Conservation (phyloP, 1,140 invertebrate genomes). For the Drosophila bocki region DNA sequence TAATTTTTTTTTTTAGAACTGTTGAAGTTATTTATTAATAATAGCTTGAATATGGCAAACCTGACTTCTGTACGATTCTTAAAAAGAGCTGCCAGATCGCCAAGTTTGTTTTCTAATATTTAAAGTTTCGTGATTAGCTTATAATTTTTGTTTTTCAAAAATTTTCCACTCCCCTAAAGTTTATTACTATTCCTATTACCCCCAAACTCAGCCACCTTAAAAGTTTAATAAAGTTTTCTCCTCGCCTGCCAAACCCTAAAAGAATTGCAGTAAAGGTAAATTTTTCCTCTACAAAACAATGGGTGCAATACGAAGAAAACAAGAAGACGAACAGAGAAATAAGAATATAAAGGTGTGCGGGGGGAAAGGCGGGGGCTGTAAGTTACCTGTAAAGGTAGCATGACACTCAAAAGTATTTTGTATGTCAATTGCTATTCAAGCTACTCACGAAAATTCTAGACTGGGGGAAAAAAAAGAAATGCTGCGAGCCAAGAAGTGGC, state of each 20-base stretch:
- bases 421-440: slow-evolving; percentile 69
- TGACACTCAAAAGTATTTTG: slow-evolving; percentile 65
- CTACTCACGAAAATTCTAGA: slow-evolving; percentile 48
- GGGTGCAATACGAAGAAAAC: slow-evolving; percentile 37
- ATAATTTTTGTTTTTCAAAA: not conserved
- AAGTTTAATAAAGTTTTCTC: slow-evolving; percentile 59
- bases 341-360: slow-evolving; percentile 1
- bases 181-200: not conserved
- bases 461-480: not conserved
- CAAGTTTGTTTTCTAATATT: not conserved
- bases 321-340: not conserved
- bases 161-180: not conserved
- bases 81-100: not conserved
- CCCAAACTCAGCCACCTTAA: slow-evolving; percentile 14
- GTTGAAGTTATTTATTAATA: not conserved
- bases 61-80: not conserved
- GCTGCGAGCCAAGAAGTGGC: not conserved
- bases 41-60: not conserved
- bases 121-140: not conserved
- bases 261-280: slow-evolving; percentile 43
- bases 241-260: slow-evolving; percentile 31
- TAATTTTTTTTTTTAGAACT: not conserved
- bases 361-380: not conserved
- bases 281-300: slow-evolving; percentile 49
- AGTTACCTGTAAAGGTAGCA: slow-evolving; percentile 48